Percentiles rank a stretch among this genome's conserved stretches.
Conservation (phyloP, 1,140 invertebrate species). For the Drosophila ironensis region DNA sequence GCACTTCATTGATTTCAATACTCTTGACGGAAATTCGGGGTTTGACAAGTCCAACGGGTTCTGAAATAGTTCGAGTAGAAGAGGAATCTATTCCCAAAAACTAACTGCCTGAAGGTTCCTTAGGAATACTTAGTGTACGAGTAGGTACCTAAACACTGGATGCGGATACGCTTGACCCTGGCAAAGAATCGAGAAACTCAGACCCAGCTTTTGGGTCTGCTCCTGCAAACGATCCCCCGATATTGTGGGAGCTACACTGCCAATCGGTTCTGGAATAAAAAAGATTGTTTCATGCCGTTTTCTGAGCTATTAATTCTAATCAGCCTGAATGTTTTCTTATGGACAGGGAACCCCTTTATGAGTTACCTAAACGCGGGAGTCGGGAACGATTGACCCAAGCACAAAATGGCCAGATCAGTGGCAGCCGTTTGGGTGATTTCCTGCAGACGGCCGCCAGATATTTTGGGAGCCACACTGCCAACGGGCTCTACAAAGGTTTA, state of each 20-base stretch:
- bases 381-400: conserved; percentile 84
- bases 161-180: conserved; percentile 85
- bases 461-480: conserved; percentile 86
- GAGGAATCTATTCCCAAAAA: neutral
- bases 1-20: conserved; percentile 67
- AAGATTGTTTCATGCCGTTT: no score
- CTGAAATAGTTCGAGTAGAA: conserved; percentile 27
- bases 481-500: conserved; percentile 84
- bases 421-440: conserved; percentile 70
- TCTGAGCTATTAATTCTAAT: no score
- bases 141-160: conserved; percentile 84
- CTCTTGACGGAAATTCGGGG: conserved; percentile 67
- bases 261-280: conserved; percentile 85
- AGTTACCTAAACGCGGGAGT: conserved; percentile 83
- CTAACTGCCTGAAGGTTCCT: conserved; percentile 28
- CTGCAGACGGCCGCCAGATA: conserved; percentile 72
- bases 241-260: conserved; percentile 86
- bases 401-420: conserved; percentile 83
- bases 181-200: conserved; percentile 84
- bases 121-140: neutral
- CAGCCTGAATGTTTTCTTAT: conserved; percentile 22
- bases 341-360: neutral
- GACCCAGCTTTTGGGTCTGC: conserved; percentile 71
- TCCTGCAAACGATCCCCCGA: conserved; percentile 84
- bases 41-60: conserved; percentile 71